Base-by-base conservation (phyloP, 2,888 invertebrate genomes). In the Gnatocerus cornutus region DNA sequence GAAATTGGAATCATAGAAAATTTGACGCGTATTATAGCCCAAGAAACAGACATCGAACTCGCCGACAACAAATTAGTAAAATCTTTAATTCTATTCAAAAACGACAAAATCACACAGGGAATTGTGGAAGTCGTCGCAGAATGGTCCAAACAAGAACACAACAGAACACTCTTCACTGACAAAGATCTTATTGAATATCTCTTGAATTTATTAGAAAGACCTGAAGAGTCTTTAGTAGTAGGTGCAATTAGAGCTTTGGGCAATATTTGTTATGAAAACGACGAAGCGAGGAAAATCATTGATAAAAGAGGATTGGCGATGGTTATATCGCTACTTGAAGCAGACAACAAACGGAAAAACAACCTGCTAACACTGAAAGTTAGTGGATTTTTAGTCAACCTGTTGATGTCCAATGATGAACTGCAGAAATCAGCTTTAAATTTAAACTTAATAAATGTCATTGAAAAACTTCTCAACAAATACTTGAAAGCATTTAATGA, bases 231-330 rank as follows among this genome's bases (percentile, higher is more conserved):
- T 12, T 67, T 91, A 6, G 91, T 91, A 74, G 94, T 91, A 73
- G 95, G 96, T 81, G 89, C 91, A 41, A 93, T 93, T 76, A 88
- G 96, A 78, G 94, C 95, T 1, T 86, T 97, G 14, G 96, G 95
- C 37, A 97, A 97, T 84, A 91, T 97, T 80, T 95, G 95, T 82
- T 96, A 93, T 83, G 92, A 96, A 81, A 95, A 95, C 86, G 93
- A 95, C 86, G 87, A 87, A 77, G 89, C 90, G 12, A 87, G 91
- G 72, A 87, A 87, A 69, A 82, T 91, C 58, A 77, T 85, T 41
- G 80, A 80, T 52, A 78, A 78, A 69, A 77, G 79, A 52, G 84
- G 84, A 10, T 72, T 84, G 45, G 72, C 80, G 30, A 76, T 72
- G 29, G 74, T 84, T 41, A 71, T 83, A n/a, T 56, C 65, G 27